Evolutionary conservation across 2,797 vertebrate species (phyloP), one percentile per base, ranked within the genome.

Genomic region (Garrulus glandarius): DNA sequence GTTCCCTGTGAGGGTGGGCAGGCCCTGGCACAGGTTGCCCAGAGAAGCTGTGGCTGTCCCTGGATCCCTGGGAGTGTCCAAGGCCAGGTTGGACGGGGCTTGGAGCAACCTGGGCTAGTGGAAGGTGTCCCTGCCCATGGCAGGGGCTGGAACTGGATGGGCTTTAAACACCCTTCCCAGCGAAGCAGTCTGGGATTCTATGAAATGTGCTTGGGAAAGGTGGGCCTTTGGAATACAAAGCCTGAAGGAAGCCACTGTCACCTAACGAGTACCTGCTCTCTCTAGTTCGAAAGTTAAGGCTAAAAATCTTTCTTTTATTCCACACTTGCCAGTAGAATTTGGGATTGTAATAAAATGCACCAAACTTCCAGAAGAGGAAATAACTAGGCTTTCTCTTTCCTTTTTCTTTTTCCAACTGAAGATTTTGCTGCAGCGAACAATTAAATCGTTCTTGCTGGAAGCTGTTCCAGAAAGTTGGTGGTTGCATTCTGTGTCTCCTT

Each of bases 71-170:
- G 11, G 0, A 41, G 23, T 23, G 37, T 3, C 52, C 29, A 15
- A 43, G 16, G 23, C 1, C 27, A 9, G 12, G 11, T 0, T 36
- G 53, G 53, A 41, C 0, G 0, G 23, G 52, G 11, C 30, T 64
- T 36, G 10, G 56, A 43, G 15, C 6, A 1, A 0, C 23, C 16
- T 56, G 19, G 2, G 5, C 0, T 7, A 1, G 32, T 1, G 5
- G 23, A 12, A 49, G 13, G 2, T 41, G 47, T 60, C 34, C 26
- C 14, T 74, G n/a, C 14, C 20, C 4, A 0, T 8, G 32, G 43
- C 37, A 57, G 27, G 6, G 8, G 4, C 0, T 43, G 34, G 44
- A 4, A 30, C 6, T 3, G 2, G 13, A 1, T 36, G 17, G 2
- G 1, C 20, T 55, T n/a, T 6, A 34, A 47, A 18, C 24, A 65